Evolutionary conservation across 2,113 vertebrate genomes (phyloP).

Genomic region (Ascaphus truei): DNA sequence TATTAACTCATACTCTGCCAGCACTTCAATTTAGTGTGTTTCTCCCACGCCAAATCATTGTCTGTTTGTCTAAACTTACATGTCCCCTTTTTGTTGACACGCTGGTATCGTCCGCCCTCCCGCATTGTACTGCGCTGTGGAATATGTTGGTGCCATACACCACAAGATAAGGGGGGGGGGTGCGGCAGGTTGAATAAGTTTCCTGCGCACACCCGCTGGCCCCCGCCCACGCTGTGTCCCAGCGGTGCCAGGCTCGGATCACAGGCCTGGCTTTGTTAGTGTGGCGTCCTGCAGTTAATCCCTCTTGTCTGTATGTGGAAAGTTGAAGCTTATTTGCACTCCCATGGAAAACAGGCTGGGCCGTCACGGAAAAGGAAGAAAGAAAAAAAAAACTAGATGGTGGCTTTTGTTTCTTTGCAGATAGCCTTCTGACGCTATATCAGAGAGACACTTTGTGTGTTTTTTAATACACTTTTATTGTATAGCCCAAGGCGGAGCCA

Average conservation of each 20-base stretch:
- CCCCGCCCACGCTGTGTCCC: slow-evolving; percentile 16
- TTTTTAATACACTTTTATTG: slow-evolving; percentile 25
- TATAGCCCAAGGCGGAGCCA: background rate
- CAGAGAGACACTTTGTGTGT: background rate
- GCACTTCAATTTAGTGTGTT: too few species aligned
- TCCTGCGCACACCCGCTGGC: background rate
- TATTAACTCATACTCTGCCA: too few species aligned
- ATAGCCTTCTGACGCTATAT: slow-evolving; percentile 26
- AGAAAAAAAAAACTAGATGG: slow-evolving; percentile 18
- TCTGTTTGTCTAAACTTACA: too few species aligned
- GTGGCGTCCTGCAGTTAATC: slow-evolving; percentile 35
- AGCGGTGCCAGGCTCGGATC: slow-evolving; percentile 33
- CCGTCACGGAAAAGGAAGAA: slow-evolving; percentile 22
- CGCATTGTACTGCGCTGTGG: too few species aligned
- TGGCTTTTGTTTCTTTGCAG: background rate
- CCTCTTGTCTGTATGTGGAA: slow-evolving; percentile 33
- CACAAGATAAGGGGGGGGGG: background rate
- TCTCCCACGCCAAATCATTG: too few species aligned
- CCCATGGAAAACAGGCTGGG: slow-evolving; percentile 32
- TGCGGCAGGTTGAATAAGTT: slow-evolving; percentile 1
- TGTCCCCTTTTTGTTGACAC: too few species aligned
- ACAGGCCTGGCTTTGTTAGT: slow-evolving; percentile 35
- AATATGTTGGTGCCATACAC: background rate
- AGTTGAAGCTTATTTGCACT: slow-evolving; percentile 27
- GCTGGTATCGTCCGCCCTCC: too few species aligned